Base-by-base conservation (phyloP, 2,888 invertebrate species). In the Apotomis capreana region DNA sequence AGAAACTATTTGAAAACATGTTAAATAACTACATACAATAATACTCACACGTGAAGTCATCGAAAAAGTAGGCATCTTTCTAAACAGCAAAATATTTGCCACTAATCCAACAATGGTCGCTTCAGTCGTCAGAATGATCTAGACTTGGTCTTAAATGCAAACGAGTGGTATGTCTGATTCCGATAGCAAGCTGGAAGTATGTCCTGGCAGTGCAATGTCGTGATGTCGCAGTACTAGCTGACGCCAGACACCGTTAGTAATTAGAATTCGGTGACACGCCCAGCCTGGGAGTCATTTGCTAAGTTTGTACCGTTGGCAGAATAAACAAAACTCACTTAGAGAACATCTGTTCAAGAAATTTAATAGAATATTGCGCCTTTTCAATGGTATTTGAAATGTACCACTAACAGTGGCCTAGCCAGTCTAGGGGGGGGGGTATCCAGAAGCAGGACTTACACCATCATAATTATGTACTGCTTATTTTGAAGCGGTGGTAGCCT, bases 191-290 rank as follows among this genome's bases (percentile, higher is more conserved):
- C 40, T 69, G 51, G 52, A 69, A 67, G 49, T 60, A 77, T 79
- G 81, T 77, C 81, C 81, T 79, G 75, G 77, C 68, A 40, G 61
- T 55, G 74, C 74, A 69, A 74, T 79, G 79, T 82, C 86, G 83
- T 84, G 84, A 83, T 85, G 80, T 80, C 80, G 74, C 75, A 83
- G 92, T 92, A 76, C 92, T 88, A 87, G 86, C 87, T 89, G 83
- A 88, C 84, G 81, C 91, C 92, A 89, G 92, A 87, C 91, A 92
- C 92, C 87, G 85, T 75, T 82, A 85, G 88, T 91, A 92, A 93
- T 93, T 93, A 93, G 87, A 92, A 91, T 90, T 89, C 87, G 88
- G 88, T 87, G 90, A 90, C 92, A 92, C 89, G 91, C 87, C 89
- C 84, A 74, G 77, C 79, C 68, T 76, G 78, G 82, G 83, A 83